Percentiles rank a stretch among this genome's conserved stretches.
phyloP scores from a whole-genome alignment of 2,888 invertebrate species.

The Tromatobia lineatoria region DNA sequence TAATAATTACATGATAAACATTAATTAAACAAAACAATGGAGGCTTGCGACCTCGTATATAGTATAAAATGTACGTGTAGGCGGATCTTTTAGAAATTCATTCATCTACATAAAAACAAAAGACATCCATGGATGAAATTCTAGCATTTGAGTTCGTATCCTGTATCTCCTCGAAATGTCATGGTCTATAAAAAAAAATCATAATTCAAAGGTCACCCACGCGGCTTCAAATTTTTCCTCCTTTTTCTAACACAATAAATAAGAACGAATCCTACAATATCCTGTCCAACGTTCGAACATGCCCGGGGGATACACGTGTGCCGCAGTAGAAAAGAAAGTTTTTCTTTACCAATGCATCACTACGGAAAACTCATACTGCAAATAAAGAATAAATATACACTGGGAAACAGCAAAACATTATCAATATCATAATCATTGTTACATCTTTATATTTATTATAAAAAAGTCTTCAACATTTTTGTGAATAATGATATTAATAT shows the following conservation, averaged over 20 bases:
- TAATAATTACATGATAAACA: too few species aligned
- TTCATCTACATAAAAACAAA: not conserved
- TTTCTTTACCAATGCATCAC: not conserved
- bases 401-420: too few species aligned
- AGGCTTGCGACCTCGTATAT: not conserved
- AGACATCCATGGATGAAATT: too few species aligned
- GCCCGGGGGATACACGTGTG: not conserved
- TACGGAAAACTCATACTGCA: not conserved
- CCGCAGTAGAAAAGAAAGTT: conserved; percentile 8
- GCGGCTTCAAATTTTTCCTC: not conserved
- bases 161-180: not conserved
- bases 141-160: not conserved
- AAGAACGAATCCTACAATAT: not conserved
- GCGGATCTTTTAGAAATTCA: not conserved
- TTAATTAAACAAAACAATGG: not conserved
- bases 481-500: too few species aligned
- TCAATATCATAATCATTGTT: too few species aligned
- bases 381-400: too few species aligned
- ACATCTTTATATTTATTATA: too few species aligned
- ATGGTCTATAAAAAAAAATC: not conserved
- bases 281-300: not conserved
- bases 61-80: not conserved
- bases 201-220: conserved; percentile 13
- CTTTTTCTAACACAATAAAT: not conserved
- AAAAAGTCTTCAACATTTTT: too few species aligned